Conservation (phyloP, 2,113 vertebrate genomes). For the Corydoras sp. region DNA sequence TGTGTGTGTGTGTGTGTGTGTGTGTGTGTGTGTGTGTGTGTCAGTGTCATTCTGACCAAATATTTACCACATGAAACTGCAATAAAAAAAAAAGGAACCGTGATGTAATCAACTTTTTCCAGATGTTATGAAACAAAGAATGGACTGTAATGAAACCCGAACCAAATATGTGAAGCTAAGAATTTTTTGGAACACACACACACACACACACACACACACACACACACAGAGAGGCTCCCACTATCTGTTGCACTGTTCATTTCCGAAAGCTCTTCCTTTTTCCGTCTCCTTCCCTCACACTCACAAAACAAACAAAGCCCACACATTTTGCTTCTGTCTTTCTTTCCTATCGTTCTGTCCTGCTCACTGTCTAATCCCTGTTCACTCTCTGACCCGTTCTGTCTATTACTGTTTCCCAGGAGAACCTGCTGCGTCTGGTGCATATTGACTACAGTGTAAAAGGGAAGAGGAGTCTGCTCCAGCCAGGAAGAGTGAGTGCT, state of each 20-base stretch:
- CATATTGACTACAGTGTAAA: slow-evolving; percentile 89
- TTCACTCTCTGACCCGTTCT: slow-evolving; percentile 1
- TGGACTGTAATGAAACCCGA: slow-evolving; percentile 38
- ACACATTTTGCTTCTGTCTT: slow-evolving; percentile 11
- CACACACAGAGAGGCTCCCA: slow-evolving; percentile 44
- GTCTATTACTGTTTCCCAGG: slow-evolving; percentile 60
- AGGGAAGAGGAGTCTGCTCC: slow-evolving; percentile 81
- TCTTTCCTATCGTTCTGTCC: slow-evolving; percentile 26
- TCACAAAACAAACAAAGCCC: slow-evolving; percentile 49
- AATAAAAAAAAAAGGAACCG: slow-evolving; percentile 32
- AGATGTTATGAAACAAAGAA: slow-evolving; percentile 63
- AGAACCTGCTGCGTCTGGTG: slow-evolving; percentile 91
- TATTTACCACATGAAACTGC: slow-evolving; percentile 41
- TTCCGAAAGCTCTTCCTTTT: slow-evolving; percentile 51
- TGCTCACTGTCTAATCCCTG: slow-evolving; percentile 9
- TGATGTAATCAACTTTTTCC: slow-evolving; percentile 57
- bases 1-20: neutral
- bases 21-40: neutral
- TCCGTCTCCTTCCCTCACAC: slow-evolving; percentile 49
- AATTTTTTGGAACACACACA: neutral
- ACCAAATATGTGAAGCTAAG: slow-evolving; percentile 30
- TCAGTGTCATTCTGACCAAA: neutral
- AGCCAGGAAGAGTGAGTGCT: slow-evolving; percentile 88
- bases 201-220: slow-evolving; percentile 18
- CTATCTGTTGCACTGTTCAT: slow-evolving; percentile 49